Conservation (phyloP, 2,113 vertebrate species). For the Protobothrops mucrosquamatus region DNA sequence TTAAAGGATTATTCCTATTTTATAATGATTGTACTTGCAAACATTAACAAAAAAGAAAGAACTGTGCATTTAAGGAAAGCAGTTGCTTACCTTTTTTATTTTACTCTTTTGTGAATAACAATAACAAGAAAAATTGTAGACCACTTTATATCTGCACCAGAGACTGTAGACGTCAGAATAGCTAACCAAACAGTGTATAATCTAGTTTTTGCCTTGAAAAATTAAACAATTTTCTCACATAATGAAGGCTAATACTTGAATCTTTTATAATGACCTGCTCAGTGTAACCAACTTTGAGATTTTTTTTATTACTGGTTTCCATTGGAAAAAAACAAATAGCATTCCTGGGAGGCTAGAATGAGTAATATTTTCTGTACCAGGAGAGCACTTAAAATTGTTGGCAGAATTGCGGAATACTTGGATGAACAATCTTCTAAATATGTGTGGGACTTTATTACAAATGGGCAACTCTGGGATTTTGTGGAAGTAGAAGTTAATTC, state of each 20-base stretch:
- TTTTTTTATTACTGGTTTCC: neutral
- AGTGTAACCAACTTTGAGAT: neutral
- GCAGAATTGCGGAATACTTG: neutral
- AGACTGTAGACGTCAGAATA: neutral
- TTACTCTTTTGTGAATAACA: neutral
- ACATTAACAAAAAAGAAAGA: neutral
- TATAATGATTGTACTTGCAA: neutral
- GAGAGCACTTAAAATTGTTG: neutral
- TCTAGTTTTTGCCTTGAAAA: neutral
- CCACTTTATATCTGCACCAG: neutral
- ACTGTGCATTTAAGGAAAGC: neutral
- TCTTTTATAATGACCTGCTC: neutral
- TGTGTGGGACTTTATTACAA: neutral
- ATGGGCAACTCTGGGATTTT: neutral
- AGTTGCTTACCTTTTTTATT: neutral
- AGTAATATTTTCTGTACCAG: neutral
- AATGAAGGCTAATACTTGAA: neutral
- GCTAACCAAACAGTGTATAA: neutral
- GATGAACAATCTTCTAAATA: neutral
- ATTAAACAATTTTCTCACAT: neutral
- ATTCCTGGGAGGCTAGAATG: neutral
- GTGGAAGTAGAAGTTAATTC: neutral
- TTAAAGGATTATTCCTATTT: neutral
- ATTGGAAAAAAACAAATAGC: neutral
- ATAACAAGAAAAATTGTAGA: neutral